Evolutionary conservation across 2,888 invertebrate genomes (phyloP).

Genomic region (Tenthredo mesomela): DNA sequence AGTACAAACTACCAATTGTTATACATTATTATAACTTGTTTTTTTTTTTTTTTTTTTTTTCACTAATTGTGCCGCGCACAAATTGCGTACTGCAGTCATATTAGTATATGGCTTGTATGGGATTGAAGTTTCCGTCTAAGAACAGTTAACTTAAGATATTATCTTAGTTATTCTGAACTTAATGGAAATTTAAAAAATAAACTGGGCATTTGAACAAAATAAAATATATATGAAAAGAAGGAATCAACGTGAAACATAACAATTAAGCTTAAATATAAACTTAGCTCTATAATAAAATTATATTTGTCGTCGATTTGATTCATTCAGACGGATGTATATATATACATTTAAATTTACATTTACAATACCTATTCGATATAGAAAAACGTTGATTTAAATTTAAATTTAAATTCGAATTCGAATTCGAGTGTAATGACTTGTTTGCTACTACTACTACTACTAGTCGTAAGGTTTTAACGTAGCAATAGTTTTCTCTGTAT

Average conservation of each 20-base stretch:
- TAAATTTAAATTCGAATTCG: no score
- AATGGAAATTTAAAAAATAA: constrained; percentile 36
- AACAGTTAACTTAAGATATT: background rate
- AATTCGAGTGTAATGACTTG: background rate
- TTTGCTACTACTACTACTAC: constrained; percentile 26
- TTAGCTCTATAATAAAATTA: background rate
- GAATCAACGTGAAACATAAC: background rate
- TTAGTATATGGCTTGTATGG: constrained; percentile 55
- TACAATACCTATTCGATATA: background rate
- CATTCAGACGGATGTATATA: constrained; percentile 4
- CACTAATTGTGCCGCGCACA: constrained; percentile 41
- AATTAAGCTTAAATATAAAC: background rate
- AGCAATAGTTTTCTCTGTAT: background rate
- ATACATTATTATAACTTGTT: background rate
- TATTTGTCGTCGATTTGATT: background rate
- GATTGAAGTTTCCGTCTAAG: constrained; percentile 62
- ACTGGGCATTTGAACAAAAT: constrained; percentile 49
- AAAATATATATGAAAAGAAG: background rate
- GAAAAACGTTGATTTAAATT: background rate
- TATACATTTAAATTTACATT: background rate
- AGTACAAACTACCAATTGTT: constrained; percentile 37
- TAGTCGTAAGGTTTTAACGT: constrained; percentile 44
- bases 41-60: background rate
- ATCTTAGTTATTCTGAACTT: background rate
- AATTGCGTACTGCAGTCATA: constrained; percentile 44